Conservation (phyloP, 2,888 invertebrate genomes). For the Seira sanloemensis region DNA sequence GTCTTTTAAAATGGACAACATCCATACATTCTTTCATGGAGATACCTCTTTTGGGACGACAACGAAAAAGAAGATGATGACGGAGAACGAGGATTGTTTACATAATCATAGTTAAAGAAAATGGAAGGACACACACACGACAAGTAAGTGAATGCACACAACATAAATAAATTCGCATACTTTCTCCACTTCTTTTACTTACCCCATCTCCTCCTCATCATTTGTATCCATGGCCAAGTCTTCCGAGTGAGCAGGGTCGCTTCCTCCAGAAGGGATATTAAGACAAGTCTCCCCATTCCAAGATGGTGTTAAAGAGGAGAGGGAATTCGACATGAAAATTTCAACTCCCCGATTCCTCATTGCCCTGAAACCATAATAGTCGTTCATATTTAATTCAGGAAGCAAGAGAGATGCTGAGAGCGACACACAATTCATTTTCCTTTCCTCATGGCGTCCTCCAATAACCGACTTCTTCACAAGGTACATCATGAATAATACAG, state of each 20-base stretch:
- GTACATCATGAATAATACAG: not conserved
- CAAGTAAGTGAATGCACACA: not conserved
- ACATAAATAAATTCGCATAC: not conserved
- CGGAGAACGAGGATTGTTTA: not conserved
- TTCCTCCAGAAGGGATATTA: not conserved
- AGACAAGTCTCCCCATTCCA: not conserved
- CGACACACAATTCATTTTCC: slow-evolving; percentile 44
- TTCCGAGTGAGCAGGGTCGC: slow-evolving; percentile 2
- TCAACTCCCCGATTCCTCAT: slow-evolving; percentile 99
- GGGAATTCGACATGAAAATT: slow-evolving; percentile 80
- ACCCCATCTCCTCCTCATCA: slow-evolving; percentile 9
- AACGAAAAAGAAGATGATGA: not conserved
- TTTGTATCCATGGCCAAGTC: not conserved
- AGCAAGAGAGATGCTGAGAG: not conserved
- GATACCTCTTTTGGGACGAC: not conserved
- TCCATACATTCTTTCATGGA: not conserved
- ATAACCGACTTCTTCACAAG: not conserved
- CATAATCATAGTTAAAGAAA: not conserved
- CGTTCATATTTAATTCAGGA: slow-evolving; percentile 55
- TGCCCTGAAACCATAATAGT: slow-evolving; percentile 80
- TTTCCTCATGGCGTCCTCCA: not conserved
- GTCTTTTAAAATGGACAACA: not conserved
- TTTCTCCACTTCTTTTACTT: not conserved
- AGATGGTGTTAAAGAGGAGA: slow-evolving; percentile 8
- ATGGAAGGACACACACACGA: not conserved